Base-by-base conservation (phyloP, 92 coral and sea anemone species). In the Micromussa lordhowensis region DNA sequence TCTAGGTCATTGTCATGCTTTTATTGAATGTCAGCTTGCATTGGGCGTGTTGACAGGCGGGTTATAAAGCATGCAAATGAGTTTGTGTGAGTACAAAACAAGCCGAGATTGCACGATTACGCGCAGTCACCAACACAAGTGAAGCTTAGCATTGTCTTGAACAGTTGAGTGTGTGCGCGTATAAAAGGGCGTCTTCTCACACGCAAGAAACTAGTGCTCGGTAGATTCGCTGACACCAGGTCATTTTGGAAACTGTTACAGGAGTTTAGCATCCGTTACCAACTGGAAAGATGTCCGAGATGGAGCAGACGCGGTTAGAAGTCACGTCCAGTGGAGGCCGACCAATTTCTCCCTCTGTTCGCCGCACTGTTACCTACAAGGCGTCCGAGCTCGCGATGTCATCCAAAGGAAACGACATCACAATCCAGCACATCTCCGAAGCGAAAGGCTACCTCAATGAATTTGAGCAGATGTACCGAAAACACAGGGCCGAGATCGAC, bases 391-490 rank as follows among this genome's bases (percentile, higher is more conserved):
- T 79, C 10, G 11, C 79, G 22, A 35, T 69, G 21, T 38, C 90
- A 1, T 26, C 78, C 38, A 87, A 69, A 68, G 92, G 88, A 49
- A 61, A 24, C 68, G 99, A 98, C 75, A 77, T 98, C 78, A 89
- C 98, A 4, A 93, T 96, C 15, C 98, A 96, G 82, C 98, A 98
- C 68, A 98, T 98, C 63, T 84, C 96, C 35, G 99, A 96, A 58
- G 99, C 99, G 31, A 98, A 98, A 76, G 95, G 94, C 83, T 95
- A 95, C 82, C 94, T 98, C 91, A 93, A 94, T 71, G 98, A 98
- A 83, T 94, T 98, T 90, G 98, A 98, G 81, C 92, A 95, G 19
- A 94, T 95, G 76, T 98, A 94, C 94, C 92, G 98, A 73, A 87
- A 92, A 64, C 95, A 92, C 89, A 90, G 96, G 68, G 88, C 83